These are phyloP conservation scores for Dromas ardeola DNA, from an alignment of 2,113 vertebrate genomes.

Conservation along the genomic window DNA sequence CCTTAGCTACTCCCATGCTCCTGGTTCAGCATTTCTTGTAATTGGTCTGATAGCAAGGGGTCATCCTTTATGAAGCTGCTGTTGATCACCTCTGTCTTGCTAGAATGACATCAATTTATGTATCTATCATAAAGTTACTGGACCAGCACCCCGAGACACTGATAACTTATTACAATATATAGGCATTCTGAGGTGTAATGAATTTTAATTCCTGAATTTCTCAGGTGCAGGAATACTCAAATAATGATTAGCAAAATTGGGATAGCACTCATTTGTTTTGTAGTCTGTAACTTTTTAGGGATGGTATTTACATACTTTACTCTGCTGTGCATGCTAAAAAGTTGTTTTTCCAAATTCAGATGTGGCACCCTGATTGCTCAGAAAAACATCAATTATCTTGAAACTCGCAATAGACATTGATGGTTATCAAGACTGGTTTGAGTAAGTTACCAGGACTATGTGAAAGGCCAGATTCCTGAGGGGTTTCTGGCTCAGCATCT, in stretches of 20 bases:
- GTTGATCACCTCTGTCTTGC: background rate
- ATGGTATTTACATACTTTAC: background rate
- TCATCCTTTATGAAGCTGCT: background rate
- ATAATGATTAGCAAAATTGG: background rate
- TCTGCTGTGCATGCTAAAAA: background rate
- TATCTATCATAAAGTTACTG: background rate
- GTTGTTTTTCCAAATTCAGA: background rate
- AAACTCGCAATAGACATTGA: background rate
- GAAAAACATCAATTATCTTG: background rate
- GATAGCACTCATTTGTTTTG: background rate
- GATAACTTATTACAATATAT: background rate
- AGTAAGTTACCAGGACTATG: background rate
- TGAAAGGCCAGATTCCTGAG: background rate
- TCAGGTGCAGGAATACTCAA: background rate
- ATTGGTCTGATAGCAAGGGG: background rate
- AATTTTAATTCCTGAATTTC: background rate
- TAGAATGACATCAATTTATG: background rate
- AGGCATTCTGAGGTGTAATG: background rate
- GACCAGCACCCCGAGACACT: background rate
- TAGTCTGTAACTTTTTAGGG: background rate
- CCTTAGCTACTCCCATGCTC: background rate
- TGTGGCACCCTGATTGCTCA: background rate
- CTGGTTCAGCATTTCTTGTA: background rate
- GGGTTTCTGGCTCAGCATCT: background rate
- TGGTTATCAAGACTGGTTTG: background rate